phyloP scores from a whole-genome alignment of 2,888 invertebrate species.

The Kuschelorhynchus macadamiae region DNA sequence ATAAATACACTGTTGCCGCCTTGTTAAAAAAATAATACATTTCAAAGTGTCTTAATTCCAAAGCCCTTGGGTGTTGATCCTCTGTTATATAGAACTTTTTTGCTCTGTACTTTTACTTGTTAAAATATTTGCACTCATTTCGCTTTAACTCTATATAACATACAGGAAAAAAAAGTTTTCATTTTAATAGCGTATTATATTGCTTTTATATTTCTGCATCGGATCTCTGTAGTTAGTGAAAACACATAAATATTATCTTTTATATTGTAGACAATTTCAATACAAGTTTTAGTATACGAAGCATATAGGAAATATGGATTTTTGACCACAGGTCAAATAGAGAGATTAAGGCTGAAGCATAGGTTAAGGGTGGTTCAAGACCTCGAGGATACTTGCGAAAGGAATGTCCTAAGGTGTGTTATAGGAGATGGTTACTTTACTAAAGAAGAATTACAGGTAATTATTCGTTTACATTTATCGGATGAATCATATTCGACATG shows the following conservation, averaged over 20 bases:
- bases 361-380: slow-evolving; percentile 92
- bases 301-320: slow-evolving; percentile 87
- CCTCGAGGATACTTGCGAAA: slow-evolving; percentile 90
- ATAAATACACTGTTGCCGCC: no score
- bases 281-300: slow-evolving; percentile 87
- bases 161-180: background rate
- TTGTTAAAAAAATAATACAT: no score
- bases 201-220: no score
- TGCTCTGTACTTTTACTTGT: no score
- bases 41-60: no score
- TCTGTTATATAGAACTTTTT: no score
- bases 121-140: no score
- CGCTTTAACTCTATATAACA: background rate
- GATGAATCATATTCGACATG: no score
- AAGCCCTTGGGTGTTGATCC: no score
- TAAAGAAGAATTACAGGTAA: slow-evolving; percentile 73
- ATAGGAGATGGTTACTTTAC: slow-evolving; percentile 78
- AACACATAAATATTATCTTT: no score
- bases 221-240: no score
- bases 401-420: slow-evolving; percentile 91
- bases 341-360: slow-evolving; percentile 91
- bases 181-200: no score
- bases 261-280: slow-evolving; percentile 77
- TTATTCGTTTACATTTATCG: background rate
- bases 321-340: slow-evolving; percentile 89